A percentile compares a stretch with the other conserved stretches of the same genome.
phyloP scores from a whole-genome alignment of 2,888 invertebrate species.

The Spodoptera littoralis region DNA sequence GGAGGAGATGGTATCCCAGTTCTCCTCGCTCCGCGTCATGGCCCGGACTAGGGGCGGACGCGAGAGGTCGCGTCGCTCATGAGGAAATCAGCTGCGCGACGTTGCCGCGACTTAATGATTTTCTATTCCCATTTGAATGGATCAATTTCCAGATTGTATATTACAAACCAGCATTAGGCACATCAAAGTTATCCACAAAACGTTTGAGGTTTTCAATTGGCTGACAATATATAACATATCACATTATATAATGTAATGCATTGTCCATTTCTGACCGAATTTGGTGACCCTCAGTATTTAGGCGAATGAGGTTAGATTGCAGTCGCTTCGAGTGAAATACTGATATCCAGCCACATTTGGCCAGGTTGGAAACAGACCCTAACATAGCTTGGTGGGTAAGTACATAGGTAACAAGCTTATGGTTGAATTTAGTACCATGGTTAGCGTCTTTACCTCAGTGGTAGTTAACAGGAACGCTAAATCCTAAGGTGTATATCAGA shows the following conservation, averaged over 20 bases:
- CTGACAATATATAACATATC: background rate
- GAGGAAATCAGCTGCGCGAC: too few species aligned
- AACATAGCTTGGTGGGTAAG: slow-evolving; percentile 11
- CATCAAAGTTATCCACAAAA: background rate
- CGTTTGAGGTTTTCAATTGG: slow-evolving; percentile 26
- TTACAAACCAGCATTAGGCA: too few species aligned
- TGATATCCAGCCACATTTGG: slow-evolving; percentile 23
- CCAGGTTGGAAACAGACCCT: slow-evolving; percentile 1
- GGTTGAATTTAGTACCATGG: background rate
- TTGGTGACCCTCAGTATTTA: slow-evolving; percentile 32
- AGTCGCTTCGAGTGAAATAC: slow-evolving; percentile 19
- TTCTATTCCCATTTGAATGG: too few species aligned
- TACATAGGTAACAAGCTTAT: background rate
- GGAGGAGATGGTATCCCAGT: too few species aligned
- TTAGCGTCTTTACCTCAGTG: slow-evolving; percentile 8
- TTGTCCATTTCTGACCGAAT: slow-evolving; percentile 19
- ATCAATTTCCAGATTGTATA: too few species aligned
- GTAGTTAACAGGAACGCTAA: background rate
- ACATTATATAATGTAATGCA: background rate
- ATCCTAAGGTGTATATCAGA: too few species aligned
- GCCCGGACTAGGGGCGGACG: too few species aligned
- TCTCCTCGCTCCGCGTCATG: too few species aligned
- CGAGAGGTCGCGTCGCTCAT: too few species aligned
- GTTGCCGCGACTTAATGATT: too few species aligned
- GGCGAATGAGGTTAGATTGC: slow-evolving; percentile 37